Evolutionary conservation across 2,113 vertebrate genomes (phyloP).

Genomic region (Heterotilapia buettikoferi): DNA sequence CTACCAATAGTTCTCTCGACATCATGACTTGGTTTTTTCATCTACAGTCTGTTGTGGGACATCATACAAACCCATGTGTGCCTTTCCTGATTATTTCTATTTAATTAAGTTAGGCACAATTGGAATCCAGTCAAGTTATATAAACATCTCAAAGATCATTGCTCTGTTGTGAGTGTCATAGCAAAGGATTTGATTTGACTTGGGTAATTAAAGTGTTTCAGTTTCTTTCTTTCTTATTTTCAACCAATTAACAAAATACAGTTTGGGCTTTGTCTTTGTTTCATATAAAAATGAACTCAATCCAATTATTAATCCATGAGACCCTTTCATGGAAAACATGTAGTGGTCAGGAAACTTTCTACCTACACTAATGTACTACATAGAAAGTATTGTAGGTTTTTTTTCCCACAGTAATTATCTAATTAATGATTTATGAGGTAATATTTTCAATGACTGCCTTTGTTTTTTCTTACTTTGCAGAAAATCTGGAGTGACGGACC

Average conservation of each 20-base stretch:
- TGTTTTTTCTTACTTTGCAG: constrained; percentile 58
- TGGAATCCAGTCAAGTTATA: not conserved
- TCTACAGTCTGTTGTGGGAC: not conserved
- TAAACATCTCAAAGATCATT: not conserved
- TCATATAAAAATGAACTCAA: not conserved
- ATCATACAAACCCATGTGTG: not conserved
- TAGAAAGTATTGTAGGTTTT: not conserved
- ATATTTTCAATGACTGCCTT: not conserved
- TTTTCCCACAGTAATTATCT: not conserved
- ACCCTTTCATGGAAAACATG: not conserved
- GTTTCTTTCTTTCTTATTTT: not conserved
- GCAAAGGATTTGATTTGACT: not conserved
- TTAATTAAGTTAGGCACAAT: not conserved
- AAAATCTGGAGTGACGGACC: constrained; percentile 93
- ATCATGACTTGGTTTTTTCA: not conserved
- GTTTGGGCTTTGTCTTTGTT: not conserved
- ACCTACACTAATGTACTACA: not conserved
- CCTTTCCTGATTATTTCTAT: not conserved
- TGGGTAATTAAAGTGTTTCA: not conserved
- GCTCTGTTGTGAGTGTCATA: not conserved
- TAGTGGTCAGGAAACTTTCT: not conserved
- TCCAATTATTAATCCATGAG: not conserved
- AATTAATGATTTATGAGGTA: not conserved
- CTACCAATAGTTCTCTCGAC: not conserved
- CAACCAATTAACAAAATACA: not conserved